These are phyloP conservation scores for Glossosoma conforme DNA, from an alignment of 1,140 invertebrate genomes.

Conservation along the genomic window DNA sequence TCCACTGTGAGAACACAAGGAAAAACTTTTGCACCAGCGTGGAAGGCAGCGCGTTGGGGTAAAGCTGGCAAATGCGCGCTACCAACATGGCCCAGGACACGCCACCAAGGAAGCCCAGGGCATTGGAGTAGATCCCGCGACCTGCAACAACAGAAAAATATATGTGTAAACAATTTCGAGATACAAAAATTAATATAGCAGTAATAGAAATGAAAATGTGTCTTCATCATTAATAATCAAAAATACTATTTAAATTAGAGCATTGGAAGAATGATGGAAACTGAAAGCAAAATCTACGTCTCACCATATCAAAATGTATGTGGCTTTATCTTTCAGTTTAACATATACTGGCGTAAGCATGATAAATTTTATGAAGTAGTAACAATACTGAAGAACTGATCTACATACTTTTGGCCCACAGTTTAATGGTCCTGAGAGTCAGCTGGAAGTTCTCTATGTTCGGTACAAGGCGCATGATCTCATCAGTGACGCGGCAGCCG, in stretches of 20 bases:
- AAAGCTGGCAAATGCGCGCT: constrained; percentile 95
- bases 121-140: constrained; percentile 97
- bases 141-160: constrained; percentile 51
- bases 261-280: no score
- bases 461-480: constrained; percentile 93
- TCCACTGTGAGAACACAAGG: constrained; percentile 94
- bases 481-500: constrained; percentile 97
- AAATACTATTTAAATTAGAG: no score
- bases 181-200: no score
- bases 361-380: no score
- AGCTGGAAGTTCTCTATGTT: constrained; percentile 92
- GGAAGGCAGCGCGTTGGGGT: constrained; percentile 93
- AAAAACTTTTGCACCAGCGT: constrained; percentile 98
- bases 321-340: no score
- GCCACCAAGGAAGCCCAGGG: constrained; percentile 94
- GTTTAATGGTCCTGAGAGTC: constrained; percentile 90
- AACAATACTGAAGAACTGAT: neutral
- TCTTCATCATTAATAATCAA: no score
- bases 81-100: constrained; percentile 99
- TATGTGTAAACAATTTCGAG: no score
- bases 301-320: no score
- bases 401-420: constrained; percentile 96
- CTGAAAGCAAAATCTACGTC: no score
- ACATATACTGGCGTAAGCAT: no score
- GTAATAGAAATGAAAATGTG: no score